Percentiles rank a stretch among this genome's conserved stretches.
Conservation (phyloP, 1,140 invertebrate species). For the Rhagoletis pomonella region DNA sequence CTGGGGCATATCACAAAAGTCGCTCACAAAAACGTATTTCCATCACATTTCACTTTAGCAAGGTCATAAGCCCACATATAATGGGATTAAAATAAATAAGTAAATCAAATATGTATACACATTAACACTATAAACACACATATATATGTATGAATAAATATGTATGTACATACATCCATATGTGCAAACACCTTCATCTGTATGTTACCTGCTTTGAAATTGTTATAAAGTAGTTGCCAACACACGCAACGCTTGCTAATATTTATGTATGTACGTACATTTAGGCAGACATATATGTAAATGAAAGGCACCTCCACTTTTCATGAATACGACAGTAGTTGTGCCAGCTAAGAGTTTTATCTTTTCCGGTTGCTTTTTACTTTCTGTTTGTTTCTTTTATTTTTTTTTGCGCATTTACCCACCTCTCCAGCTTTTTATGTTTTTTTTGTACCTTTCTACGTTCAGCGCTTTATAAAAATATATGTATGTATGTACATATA, state of each 20-base stretch:
- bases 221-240: neutral
- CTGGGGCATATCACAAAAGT: too few species aligned
- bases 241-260: neutral
- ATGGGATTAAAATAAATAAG: too few species aligned
- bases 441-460: constrained; percentile 11
- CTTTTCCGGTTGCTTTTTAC: constrained; percentile 32
- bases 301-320: neutral
- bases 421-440: neutral
- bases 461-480: neutral
- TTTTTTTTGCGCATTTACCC: neutral
- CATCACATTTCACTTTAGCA: too few species aligned
- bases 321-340: neutral
- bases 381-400: neutral
- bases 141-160: neutral
- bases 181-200: neutral
- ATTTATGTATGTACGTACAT: too few species aligned
- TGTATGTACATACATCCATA: neutral
- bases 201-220: neutral
- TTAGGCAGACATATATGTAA: neutral
- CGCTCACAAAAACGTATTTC: too few species aligned
- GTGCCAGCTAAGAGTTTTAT: constrained; percentile 26
- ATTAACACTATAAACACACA: too few species aligned
- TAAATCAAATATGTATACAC: too few species aligned
- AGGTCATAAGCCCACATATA: too few species aligned
- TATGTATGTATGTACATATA: too few species aligned